These are phyloP conservation scores for Taphrorychus bicolor DNA, from an alignment of 2,888 invertebrate genomes.

Conservation along the genomic window DNA sequence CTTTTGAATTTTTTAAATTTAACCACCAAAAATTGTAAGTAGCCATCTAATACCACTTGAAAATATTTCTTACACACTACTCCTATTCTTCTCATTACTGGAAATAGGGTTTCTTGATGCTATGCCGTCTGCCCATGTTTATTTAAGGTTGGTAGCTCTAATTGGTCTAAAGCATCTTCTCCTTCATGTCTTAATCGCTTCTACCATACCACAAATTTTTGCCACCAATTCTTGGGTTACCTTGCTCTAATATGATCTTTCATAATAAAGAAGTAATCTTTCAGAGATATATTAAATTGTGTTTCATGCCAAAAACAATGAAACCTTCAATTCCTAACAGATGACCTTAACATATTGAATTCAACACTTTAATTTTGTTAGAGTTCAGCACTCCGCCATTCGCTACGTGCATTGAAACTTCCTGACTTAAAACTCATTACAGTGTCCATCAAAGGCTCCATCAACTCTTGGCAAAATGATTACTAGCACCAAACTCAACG, in stretches of 20 bases:
- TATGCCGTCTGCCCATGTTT: too few species aligned
- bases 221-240: too few species aligned
- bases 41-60: slow-evolving; percentile 31
- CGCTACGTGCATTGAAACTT: neutral
- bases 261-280: too few species aligned
- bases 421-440: neutral
- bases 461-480: neutral
- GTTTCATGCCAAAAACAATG: slow-evolving; percentile 33
- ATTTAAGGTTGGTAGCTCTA: too few species aligned
- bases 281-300: slow-evolving; percentile 17
- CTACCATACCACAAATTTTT: too few species aligned
- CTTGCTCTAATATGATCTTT: too few species aligned
- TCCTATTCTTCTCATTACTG: too few species aligned
- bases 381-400: neutral
- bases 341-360: neutral
- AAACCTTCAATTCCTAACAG: neutral
- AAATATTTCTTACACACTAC: too few species aligned
- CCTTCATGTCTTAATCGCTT: too few species aligned
- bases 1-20: slow-evolving; percentile 2
- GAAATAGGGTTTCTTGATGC: too few species aligned
- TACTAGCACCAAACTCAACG: neutral
- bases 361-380: neutral
- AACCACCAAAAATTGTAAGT: slow-evolving; percentile 21
- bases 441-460: neutral
- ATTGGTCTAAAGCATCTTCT: too few species aligned